Evolutionary conservation across 35 echinoderm and acorn worm species (phyloP), one percentile per base, ranked within the genome.

Genomic region (Apostichopus parvimensis): DNA sequence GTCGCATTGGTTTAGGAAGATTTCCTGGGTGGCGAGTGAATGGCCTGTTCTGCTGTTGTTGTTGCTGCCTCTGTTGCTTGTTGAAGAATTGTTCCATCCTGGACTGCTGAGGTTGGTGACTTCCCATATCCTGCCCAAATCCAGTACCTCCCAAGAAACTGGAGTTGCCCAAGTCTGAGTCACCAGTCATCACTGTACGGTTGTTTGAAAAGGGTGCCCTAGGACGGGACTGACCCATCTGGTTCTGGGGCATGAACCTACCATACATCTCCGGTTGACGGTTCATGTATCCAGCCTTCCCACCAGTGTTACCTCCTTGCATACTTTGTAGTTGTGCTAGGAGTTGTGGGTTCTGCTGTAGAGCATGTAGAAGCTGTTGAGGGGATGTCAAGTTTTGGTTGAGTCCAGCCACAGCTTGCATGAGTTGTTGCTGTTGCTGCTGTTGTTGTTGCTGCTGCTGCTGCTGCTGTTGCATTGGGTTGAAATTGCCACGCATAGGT

Each of bases 11-110:
- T 79, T 98, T 91, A 20, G 94, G 90, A 21, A 93, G 52, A 53
- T 81, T 91, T 9, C 92, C 64, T 20, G 56, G 75, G 73, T 22
- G 53, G 8, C 70, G 59, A 23, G 80, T 77, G 57, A 92, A 60
- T 24, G 77, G 87, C 62, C 92, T 75, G 89, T 80, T 88, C 26
- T 87, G 62, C 71, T 93, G 82, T 22, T 92, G 90, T 73, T 92
- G 91, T 53, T 65, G 75, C 20, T 79, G 77, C 26, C 59, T 18
- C 75, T 92, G 91, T 55, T 86, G 79, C 34, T 84, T 84, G 79
- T 82, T 86, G 77, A 98, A 98, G 76, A 98, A 95, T 88, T 95
- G 96, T 78, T 95, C 91, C 54, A 98, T 94, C 13, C 96, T 92
- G 4, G 96, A 98, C 94, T 95, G 92, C 85, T 98, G 92, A 12